Base-by-base conservation (phyloP, 2,888 invertebrate species). In the Herminia tarsipennalis region DNA sequence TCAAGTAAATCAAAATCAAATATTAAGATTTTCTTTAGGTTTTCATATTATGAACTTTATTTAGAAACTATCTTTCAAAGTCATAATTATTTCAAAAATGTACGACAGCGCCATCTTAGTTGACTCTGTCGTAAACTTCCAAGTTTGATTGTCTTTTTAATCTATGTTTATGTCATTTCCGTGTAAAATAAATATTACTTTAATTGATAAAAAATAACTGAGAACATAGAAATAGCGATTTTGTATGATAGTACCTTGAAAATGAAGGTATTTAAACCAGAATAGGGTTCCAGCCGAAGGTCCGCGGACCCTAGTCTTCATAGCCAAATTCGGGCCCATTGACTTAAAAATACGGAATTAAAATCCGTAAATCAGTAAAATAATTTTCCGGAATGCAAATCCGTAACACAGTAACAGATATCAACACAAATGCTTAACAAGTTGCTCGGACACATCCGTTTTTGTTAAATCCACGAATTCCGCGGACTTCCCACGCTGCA, bases 391-490 rank as follows among this genome's bases (percentile, higher is more conserved):
- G 1, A n/a, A 8, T 14, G 14, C 17, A n/a, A n/a, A n/a, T n/a
- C n/a, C n/a, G n/a, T n/a, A n/a, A n/a, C n/a, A n/a, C n/a, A n/a
- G n/a, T 18, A 25, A 20, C 39, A 41, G 41, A 41, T 43, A 78
- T 87, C 85, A 88, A 76, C 90, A 91, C 55, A 91, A 57, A 69
- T 88, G 77, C 50, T 81, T 85, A 16, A 82, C 46, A 28, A 91
- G 56, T 38, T 80, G 83, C 36, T 84, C 86, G 0, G 79, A 66
- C 0, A 90, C 77, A 5, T 91, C 90, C 0, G 60, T 69, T 48
- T 88, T 89, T 0, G 85, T 77, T 6, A 90, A 30, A 41, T 89
- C 89, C 0, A 79, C 81, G 43, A 87, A 86, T 14, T 89, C 89
- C 0, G 84, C 81, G 0, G 83, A 69, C 37, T 85, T 84, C 0